These are phyloP conservation scores for Agonopterix alstromeriana DNA, from an alignment of 2,888 invertebrate species.

Conservation along the genomic window DNA sequence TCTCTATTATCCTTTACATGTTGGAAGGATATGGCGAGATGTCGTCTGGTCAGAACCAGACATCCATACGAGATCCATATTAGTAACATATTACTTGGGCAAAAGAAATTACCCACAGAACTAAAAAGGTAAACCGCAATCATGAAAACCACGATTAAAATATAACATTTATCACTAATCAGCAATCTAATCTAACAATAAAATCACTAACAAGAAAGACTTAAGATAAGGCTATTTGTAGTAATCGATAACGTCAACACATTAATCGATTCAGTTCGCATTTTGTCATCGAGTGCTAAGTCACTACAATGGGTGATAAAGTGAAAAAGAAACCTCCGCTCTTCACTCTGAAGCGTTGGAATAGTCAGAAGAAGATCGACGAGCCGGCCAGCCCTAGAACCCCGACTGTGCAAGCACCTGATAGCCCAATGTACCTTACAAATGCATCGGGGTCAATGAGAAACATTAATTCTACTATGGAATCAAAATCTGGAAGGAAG, in stretches of 20 bases:
- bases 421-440: slow-evolving; percentile 15
- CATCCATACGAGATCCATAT: too few species aligned
- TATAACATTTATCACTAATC: too few species aligned
- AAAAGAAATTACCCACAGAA: too few species aligned
- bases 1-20: too few species aligned
- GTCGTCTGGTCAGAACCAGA: too few species aligned
- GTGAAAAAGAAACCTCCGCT: slow-evolving; percentile 51
- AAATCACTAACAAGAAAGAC: neutral
- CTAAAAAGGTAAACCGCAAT: too few species aligned
- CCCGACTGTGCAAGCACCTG: slow-evolving; percentile 10
- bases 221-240: slow-evolving; percentile 7
- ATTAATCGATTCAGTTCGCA: slow-evolving; percentile 8
- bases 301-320: slow-evolving; percentile 51
- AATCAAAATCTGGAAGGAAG: slow-evolving; percentile 34
- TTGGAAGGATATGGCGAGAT: too few species aligned
- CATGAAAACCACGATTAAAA: too few species aligned
- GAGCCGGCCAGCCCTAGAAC: slow-evolving; percentile 13
- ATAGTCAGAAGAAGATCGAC: slow-evolving; percentile 31
- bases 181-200: too few species aligned
- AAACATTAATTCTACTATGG: slow-evolving; percentile 25
- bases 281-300: slow-evolving; percentile 7
- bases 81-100: too few species aligned
- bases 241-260: neutral
- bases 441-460: slow-evolving; percentile 14
- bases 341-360: slow-evolving; percentile 53